Evolutionary conservation across 2,797 vertebrate species (phyloP).

Genomic region (Hipposideros larvatus): DNA sequence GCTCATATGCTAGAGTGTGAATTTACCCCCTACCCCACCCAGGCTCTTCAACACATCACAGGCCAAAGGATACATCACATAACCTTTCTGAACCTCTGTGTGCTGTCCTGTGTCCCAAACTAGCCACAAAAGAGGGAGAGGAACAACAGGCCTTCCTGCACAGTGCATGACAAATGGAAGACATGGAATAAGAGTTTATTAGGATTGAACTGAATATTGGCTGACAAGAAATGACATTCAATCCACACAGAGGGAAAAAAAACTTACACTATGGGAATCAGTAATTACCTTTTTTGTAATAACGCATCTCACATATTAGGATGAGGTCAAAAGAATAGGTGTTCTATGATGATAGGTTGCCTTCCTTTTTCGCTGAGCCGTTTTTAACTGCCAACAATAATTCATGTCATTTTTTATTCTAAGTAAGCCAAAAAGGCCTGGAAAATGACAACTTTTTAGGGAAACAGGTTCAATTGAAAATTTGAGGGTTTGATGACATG

Average conservation of each 20-base stretch:
- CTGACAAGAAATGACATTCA: neutral
- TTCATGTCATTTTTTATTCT: neutral
- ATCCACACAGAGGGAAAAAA: neutral
- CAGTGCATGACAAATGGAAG: neutral
- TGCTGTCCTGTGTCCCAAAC: neutral
- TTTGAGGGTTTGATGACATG: neutral
- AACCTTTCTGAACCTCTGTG: neutral
- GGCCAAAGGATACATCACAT: neutral
- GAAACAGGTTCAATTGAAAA: neutral
- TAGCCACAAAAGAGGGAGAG: neutral
- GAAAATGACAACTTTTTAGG: neutral
- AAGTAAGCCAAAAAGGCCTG: neutral
- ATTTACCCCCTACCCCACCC: neutral
- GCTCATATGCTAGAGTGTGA: neutral
- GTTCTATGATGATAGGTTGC: neutral
- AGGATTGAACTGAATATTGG: neutral
- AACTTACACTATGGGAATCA: neutral
- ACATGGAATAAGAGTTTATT: neutral
- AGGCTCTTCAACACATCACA: neutral
- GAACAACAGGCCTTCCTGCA: neutral
- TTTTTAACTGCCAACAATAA: neutral
- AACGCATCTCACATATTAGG: neutral
- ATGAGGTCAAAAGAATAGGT: neutral
- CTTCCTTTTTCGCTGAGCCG: neutral
- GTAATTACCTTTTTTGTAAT: neutral